Evolutionary conservation across 2,113 vertebrate species (phyloP).

Genomic region (Calidris pygmaea): DNA sequence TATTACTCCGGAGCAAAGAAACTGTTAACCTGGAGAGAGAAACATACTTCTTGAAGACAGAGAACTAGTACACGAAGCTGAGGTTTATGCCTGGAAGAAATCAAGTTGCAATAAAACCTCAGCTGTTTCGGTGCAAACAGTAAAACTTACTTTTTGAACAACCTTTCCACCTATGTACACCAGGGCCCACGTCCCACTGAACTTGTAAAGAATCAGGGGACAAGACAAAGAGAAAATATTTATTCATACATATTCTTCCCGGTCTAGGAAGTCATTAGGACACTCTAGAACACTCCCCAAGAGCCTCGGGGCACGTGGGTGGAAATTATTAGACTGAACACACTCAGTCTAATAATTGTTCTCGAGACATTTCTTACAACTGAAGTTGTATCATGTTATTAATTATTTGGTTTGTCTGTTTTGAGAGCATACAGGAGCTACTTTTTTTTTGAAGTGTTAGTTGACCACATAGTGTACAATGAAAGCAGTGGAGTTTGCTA

Average conservation of each 20-base stretch:
- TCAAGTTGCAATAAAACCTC: neutral
- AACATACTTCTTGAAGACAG: neutral
- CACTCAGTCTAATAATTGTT: neutral
- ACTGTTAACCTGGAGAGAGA: neutral
- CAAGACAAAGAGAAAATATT: neutral
- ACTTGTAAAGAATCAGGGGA: neutral
- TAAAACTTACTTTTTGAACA: neutral
- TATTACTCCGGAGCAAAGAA: neutral
- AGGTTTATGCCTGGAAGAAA: neutral
- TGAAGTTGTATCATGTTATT: neutral
- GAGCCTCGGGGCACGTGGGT: neutral
- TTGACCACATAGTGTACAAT: constrained; percentile 41
- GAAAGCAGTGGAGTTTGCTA: constrained; percentile 68
- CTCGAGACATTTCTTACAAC: neutral
- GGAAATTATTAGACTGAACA: neutral
- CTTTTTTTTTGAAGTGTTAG: constrained; percentile 18
- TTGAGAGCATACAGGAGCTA: neutral
- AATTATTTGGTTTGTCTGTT: neutral
- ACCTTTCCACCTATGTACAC: neutral
- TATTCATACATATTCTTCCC: neutral
- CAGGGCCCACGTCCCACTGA: neutral
- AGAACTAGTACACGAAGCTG: neutral
- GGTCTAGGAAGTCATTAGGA: neutral
- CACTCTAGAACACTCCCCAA: neutral
- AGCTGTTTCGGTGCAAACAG: neutral